Conservation (phyloP, 1,140 invertebrate genomes). For the Phenacoccus solenopsis region DNA sequence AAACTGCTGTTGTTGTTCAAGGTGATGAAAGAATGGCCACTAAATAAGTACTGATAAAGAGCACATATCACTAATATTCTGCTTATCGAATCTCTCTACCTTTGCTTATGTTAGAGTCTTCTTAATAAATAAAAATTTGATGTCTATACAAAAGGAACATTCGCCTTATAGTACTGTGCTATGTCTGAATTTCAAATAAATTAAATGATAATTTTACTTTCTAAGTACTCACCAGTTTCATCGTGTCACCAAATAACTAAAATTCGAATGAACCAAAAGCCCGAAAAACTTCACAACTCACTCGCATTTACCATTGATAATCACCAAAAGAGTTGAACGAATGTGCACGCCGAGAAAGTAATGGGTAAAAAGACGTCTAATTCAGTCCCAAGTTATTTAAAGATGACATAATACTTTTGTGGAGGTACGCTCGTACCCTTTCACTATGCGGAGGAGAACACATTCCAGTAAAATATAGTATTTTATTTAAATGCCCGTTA, state of each 20-base stretch:
- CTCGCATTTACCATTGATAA: neutral
- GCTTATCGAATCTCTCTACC: too few species aligned
- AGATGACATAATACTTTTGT: conserved; percentile 3
- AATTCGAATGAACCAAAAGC: neutral
- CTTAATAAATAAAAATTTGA: too few species aligned
- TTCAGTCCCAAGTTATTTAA: neutral
- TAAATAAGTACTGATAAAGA: too few species aligned
- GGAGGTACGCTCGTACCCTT: neutral
- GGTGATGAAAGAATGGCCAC: too few species aligned
- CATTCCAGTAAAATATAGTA: neutral
- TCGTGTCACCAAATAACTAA: neutral
- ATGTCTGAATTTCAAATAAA: too few species aligned
- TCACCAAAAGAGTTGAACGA: neutral
- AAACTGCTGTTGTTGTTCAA: too few species aligned
- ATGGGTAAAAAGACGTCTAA: neutral
- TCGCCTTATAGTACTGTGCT: too few species aligned
- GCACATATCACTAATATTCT: too few species aligned
- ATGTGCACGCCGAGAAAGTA: neutral
- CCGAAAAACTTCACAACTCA: neutral
- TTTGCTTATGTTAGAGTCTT: too few species aligned
- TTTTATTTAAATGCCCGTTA: conserved; percentile 3
- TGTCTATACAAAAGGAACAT: too few species aligned
- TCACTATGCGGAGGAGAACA: conserved; percentile 1
- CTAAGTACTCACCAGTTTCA: neutral
- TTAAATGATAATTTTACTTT: neutral